A percentile compares a stretch with the other conserved stretches of the same genome.
These are phyloP conservation scores for Drosophila seclusa DNA, from an alignment of 2,888 invertebrate genomes.

Conservation along the genomic window DNA sequence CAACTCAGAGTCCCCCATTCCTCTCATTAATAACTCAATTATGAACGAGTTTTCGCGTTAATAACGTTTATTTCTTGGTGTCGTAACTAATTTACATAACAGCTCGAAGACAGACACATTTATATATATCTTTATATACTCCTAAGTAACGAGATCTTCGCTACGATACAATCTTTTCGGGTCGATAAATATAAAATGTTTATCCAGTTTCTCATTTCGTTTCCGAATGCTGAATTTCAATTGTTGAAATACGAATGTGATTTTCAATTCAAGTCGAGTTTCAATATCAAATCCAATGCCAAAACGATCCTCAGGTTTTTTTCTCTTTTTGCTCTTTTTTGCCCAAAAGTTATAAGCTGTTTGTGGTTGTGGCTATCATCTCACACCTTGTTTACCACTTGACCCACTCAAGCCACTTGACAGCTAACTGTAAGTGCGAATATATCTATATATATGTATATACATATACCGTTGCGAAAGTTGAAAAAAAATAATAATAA, in stretches of 20 bases:
- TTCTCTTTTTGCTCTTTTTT: neutral
- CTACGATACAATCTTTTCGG: neutral
- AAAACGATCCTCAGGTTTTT: conserved; percentile 17
- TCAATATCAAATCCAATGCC: conserved; percentile 26
- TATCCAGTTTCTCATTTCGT: neutral
- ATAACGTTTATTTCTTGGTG: neutral
- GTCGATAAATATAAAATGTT: neutral
- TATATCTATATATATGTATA: neutral
- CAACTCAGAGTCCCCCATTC: neutral
- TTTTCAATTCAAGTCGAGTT: neutral
- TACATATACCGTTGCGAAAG: conserved; percentile 4
- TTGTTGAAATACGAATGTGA: neutral
- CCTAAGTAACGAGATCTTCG: neutral
- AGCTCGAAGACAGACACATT: neutral
- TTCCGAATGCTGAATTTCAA: neutral
- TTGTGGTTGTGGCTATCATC: conserved; percentile 10
- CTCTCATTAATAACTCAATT: neutral
- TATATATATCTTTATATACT: neutral
- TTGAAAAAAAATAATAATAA: too few species aligned
- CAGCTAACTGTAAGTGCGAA: conserved; percentile 59
- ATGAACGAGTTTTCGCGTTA: neutral
- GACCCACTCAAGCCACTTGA: conserved; percentile 59
- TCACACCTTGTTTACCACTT: conserved; percentile 35
- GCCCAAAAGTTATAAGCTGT: conserved; percentile 4
- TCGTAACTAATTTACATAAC: neutral